Conservation (phyloP, 2,888 invertebrate genomes). For the Thymelicus lineola region DNA sequence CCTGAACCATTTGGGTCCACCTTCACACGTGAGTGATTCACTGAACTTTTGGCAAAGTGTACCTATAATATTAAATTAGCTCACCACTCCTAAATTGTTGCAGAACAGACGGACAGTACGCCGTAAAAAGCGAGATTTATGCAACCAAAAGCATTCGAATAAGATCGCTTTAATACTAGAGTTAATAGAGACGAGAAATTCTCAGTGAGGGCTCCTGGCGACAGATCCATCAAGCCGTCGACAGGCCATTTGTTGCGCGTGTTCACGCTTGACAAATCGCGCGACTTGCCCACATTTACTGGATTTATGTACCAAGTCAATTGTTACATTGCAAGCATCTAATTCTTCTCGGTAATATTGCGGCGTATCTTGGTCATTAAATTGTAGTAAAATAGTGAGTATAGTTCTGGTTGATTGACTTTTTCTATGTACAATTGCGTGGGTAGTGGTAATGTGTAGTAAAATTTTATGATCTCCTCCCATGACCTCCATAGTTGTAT, state of each 20-base stretch:
- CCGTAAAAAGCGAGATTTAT: constrained; percentile 23
- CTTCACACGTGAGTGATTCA: background rate
- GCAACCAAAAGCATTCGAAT: constrained; percentile 19
- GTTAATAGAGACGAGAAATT: constrained; percentile 43
- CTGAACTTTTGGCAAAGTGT: background rate
- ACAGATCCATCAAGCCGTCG: constrained; percentile 81
- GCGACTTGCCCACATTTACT: constrained; percentile 77
- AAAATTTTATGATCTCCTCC: no score
- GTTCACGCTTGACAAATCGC: constrained; percentile 81
- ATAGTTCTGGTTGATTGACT: background rate
- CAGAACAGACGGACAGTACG: constrained; percentile 6
- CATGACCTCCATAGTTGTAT: no score
- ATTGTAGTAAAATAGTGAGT: background rate
- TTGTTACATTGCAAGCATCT: constrained; percentile 68
- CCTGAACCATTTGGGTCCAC: background rate
- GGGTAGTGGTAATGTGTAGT: background rate
- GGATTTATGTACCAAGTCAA: constrained; percentile 67
- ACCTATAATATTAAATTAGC: constrained; percentile 4
- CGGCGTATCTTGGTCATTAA: background rate
- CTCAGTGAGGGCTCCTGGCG: constrained; percentile 76
- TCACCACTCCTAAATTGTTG: background rate
- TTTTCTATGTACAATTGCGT: background rate
- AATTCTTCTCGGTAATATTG: constrained; percentile 53
- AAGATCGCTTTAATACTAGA: constrained; percentile 20
- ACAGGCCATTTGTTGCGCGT: constrained; percentile 82